Percentiles rank a stretch among this genome's conserved stretches.
Evolutionary conservation across 2,888 invertebrate species (phyloP).

Genomic region (Campaea margaritaria): DNA sequence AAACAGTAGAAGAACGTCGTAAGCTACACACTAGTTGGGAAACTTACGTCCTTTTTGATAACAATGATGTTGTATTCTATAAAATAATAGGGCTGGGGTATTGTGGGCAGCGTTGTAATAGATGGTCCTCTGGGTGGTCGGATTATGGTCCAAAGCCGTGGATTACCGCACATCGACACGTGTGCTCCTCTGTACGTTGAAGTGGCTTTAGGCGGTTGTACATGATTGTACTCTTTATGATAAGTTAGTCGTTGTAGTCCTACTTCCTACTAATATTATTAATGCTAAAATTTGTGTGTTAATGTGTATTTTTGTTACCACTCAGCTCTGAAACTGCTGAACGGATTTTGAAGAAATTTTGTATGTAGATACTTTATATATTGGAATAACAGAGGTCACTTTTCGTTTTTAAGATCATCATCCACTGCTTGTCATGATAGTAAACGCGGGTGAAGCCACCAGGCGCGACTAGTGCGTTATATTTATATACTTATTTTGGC

Average conservation of each 20-base stretch:
- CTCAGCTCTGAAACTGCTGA: too few species aligned
- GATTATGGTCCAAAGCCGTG: slow-evolving; percentile 74
- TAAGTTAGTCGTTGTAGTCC: slow-evolving; percentile 37
- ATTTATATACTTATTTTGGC: too few species aligned
- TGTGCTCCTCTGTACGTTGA: slow-evolving; percentile 68
- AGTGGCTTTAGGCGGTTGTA: slow-evolving; percentile 74
- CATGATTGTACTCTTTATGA: slow-evolving; percentile 62
- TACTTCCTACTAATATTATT: slow-evolving; percentile 8
- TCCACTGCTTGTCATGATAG: too few species aligned
- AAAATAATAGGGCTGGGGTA: slow-evolving; percentile 80
- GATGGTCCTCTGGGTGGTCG: slow-evolving; percentile 80
- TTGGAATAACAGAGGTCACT: too few species aligned
- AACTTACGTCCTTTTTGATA: slow-evolving; percentile 1
- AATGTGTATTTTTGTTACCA: slow-evolving; percentile 6
- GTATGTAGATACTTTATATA: too few species aligned
- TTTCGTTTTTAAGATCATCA: too few species aligned
- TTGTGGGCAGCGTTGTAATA: slow-evolving; percentile 72
- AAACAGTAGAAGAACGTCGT: slow-evolving; percentile 2
- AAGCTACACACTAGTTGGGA: background rate
- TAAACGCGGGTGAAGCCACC: too few species aligned
- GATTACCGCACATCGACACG: slow-evolving; percentile 82
- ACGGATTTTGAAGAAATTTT: too few species aligned
- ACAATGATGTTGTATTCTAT: slow-evolving; percentile 64
- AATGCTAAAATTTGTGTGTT: slow-evolving; percentile 8
- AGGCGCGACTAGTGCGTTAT: too few species aligned